Conservation (phyloP, 2,888 invertebrate genomes). For the Parasteatoda lunata region DNA sequence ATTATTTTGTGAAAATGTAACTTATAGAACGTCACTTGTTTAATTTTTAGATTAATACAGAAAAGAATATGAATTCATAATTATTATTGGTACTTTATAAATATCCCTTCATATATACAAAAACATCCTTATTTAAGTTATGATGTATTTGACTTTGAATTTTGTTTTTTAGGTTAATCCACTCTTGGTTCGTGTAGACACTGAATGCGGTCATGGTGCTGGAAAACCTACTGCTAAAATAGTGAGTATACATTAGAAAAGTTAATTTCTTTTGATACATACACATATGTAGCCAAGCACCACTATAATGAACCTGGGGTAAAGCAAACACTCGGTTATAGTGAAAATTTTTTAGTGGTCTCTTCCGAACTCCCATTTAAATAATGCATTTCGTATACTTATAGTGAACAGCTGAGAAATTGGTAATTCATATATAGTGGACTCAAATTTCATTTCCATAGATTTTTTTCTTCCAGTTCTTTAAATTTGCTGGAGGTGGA, state of each 20-base stretch:
- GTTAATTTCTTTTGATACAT: too few relatives aligned
- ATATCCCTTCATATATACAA: not conserved
- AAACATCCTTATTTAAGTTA: not conserved
- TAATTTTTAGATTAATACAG: not conserved
- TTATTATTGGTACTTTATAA: not conserved
- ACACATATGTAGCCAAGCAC: too few relatives aligned
- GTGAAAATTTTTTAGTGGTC: too few relatives aligned
- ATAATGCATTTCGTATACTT: too few relatives aligned
- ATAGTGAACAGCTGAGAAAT: too few relatives aligned
- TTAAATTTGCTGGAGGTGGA: too few relatives aligned
- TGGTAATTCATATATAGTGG: too few relatives aligned
- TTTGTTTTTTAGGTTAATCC: conserved; percentile 81
- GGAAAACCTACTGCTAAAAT: conserved; percentile 97
- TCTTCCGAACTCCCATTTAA: too few relatives aligned
- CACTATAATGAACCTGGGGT: too few relatives aligned
- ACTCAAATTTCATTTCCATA: too few relatives aligned
- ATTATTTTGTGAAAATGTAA: not conserved
- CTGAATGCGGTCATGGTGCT: conserved; percentile 96
- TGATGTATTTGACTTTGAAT: not conserved
- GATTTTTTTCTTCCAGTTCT: too few relatives aligned
- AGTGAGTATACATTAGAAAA: conserved; percentile 77
- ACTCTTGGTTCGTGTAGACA: conserved; percentile 90
- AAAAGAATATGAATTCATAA: not conserved
- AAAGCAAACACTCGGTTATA: too few relatives aligned
- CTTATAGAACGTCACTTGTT: not conserved